phyloP scores from a whole-genome alignment of 2,113 vertebrate species.

The Sinocyclocheilus grahami region DNA sequence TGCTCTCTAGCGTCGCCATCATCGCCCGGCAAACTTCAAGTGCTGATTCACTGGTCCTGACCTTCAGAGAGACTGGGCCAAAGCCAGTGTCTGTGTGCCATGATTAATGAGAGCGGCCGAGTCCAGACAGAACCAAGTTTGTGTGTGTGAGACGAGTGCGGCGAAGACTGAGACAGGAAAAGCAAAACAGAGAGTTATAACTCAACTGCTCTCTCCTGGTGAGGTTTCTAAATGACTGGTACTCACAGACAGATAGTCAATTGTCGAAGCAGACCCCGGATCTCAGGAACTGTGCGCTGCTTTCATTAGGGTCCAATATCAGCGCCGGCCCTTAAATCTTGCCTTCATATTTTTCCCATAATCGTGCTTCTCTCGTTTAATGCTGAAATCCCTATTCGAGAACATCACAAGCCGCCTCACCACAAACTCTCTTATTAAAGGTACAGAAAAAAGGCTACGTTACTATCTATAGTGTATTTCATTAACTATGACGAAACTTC shows the following conservation, averaged over 20 bases:
- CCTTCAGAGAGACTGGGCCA: conserved; percentile 54
- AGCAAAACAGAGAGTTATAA: conserved; percentile 36
- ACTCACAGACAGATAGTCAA: conserved; percentile 54
- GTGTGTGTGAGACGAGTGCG: background rate
- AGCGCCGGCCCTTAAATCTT: conserved; percentile 32
- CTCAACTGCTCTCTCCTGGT: conserved; percentile 46
- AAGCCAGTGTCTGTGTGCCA: conserved; percentile 32
- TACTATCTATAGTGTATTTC: background rate
- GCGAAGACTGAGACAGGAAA: background rate
- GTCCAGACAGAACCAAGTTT: conserved; percentile 33
- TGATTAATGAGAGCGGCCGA: conserved; percentile 46
- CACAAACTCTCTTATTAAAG: background rate
- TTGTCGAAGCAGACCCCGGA: conserved; percentile 31
- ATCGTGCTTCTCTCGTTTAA: conserved; percentile 2
- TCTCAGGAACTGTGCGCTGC: conserved; percentile 28
- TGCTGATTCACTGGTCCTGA: conserved; percentile 51
- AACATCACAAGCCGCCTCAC: background rate
- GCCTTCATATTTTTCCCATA: conserved; percentile 7
- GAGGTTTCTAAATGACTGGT: conserved; percentile 54
- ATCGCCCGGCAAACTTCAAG: conserved; percentile 9
- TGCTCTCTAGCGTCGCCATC: background rate
- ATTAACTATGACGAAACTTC: too few relatives aligned
- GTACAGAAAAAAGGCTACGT: background rate
- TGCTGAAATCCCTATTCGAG: background rate
- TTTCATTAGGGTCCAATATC: conserved; percentile 51